phyloP scores from a whole-genome alignment of 2,888 invertebrate species.

The Ganaspis brasiliensis region DNA sequence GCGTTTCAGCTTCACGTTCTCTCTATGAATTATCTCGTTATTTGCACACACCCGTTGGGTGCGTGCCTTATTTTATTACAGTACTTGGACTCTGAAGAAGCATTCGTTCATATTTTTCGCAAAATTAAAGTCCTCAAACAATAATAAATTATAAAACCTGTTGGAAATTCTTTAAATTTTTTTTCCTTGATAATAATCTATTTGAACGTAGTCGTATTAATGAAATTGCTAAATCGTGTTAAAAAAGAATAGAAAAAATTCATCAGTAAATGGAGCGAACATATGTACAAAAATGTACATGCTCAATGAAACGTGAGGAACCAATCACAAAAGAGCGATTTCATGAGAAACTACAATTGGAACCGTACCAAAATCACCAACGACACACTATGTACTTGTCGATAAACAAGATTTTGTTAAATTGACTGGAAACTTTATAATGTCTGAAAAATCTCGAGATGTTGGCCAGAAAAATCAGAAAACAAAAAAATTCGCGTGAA shows the following conservation, averaged over 20 bases:
- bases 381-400: slow-evolving; percentile 29
- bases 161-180: neutral
- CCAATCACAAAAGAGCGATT: slow-evolving; percentile 45
- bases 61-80: slow-evolving; percentile 9
- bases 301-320: slow-evolving; percentile 44
- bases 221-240: neutral
- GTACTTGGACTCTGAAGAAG: neutral
- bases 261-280: neutral
- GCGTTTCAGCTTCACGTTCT: neutral
- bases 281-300: neutral
- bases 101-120: neutral
- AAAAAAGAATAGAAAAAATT: neutral
- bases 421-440: slow-evolving; percentile 23
- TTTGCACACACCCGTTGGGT: neutral
- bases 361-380: slow-evolving; percentile 56
- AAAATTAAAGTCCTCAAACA: slow-evolving; percentile 11
- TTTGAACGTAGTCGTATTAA: too few relatives aligned
- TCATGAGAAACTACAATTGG: slow-evolving; percentile 51
- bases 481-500: slow-evolving; percentile 17
- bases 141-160: slow-evolving; percentile 12
- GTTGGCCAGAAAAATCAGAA: slow-evolving; percentile 33
- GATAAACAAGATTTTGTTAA: slow-evolving; percentile 43
- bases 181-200: too few relatives aligned
- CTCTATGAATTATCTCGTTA: slow-evolving; percentile 20
- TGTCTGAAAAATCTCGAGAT: slow-evolving; percentile 14